phyloP scores from a whole-genome alignment of 2,797 vertebrate species.

The Chloroceryle inda region DNA sequence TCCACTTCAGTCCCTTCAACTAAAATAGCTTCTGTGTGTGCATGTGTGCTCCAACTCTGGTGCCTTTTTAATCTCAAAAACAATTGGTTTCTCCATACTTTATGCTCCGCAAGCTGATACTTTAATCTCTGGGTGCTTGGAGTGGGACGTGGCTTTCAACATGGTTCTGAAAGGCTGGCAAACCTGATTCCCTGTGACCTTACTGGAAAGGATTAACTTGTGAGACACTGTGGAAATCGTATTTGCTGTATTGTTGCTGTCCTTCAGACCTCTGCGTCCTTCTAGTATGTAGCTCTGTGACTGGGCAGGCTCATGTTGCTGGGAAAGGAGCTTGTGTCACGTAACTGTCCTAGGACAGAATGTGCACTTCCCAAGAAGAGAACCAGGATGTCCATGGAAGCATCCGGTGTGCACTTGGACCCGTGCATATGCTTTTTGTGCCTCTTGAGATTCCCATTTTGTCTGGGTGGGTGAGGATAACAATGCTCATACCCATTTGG shows the following conservation, averaged over 20 bases:
- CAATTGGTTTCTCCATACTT: neutral
- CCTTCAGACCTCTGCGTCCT: neutral
- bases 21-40: neutral
- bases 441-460: neutral
- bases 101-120: neutral
- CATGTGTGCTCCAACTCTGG: neutral
- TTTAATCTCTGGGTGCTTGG: neutral
- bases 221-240: neutral
- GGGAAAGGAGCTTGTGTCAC: neutral
- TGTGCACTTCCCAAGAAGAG: neutral
- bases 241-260: neutral
- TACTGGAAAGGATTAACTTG: neutral
- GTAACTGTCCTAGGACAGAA: neutral
- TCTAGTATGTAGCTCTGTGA: neutral
- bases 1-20: neutral
- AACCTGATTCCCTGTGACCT: neutral
- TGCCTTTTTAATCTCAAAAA: neutral
- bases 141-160: neutral
- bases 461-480: neutral
- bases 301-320: neutral
- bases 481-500: neutral
- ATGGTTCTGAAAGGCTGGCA: neutral
- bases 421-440: rapidly evolving
- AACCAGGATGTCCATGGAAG: neutral
- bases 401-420: rapidly evolving